These are phyloP conservation scores for Cosmorhoe ocellata DNA, from an alignment of 2,888 invertebrate species.

Conservation along the genomic window DNA sequence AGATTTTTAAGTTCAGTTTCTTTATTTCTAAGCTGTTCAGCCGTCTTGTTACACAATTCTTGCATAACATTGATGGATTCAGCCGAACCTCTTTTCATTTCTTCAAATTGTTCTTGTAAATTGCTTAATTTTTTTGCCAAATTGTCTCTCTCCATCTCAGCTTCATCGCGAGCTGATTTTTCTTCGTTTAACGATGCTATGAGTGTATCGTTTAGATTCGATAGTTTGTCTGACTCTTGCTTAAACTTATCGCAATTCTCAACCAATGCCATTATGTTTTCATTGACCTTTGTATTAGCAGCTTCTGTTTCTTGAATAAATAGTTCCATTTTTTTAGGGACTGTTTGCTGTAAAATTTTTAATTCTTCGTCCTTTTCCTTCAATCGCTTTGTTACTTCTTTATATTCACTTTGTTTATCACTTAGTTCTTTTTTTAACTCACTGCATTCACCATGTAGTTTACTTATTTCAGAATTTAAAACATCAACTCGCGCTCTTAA, in stretches of 20 bases:
- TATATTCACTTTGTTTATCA: conserved; percentile 5
- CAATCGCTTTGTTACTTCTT: conserved; percentile 24
- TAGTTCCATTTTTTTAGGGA: not conserved
- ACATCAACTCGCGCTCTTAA: not conserved
- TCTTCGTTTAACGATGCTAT: conserved; percentile 35
- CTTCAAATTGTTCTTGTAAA: conserved; percentile 31
- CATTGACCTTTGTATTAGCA: not conserved
- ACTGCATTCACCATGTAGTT: conserved; percentile 2
- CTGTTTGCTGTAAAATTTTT: conserved; percentile 1
- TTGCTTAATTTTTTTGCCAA: conserved; percentile 36
- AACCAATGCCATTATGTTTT: conserved; percentile 23
- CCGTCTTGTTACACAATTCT: conserved; percentile 24
- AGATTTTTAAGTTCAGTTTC: conserved; percentile 38
- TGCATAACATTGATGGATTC: conserved; percentile 7
- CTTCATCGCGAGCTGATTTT: conserved; percentile 40
- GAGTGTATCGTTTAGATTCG: conserved; percentile 29
- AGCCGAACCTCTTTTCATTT: conserved; percentile 1
- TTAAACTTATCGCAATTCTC: conserved; percentile 5
- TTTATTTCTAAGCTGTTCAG: conserved; percentile 27
- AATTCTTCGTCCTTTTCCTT: conserved; percentile 25
- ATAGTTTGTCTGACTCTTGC: conserved; percentile 12
- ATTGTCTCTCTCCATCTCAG: conserved; percentile 40
- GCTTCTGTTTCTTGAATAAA: conserved; percentile 2
- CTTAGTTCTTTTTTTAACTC: not conserved
- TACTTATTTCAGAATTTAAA: conserved; percentile 4